Conservation (phyloP, 2,888 invertebrate genomes). For the Mythimna vitellina region DNA sequence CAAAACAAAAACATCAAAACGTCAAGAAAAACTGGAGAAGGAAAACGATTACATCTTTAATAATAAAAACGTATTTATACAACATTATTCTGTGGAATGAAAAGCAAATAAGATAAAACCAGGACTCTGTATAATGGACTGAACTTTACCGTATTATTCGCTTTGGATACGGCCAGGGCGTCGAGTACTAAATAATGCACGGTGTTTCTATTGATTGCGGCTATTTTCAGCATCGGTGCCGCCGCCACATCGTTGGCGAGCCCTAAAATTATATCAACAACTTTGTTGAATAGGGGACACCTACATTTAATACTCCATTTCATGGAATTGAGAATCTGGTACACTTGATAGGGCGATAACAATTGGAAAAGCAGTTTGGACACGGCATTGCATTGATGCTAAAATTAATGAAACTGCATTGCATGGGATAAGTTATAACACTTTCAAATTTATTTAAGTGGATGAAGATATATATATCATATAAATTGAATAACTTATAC, state of each 20-base stretch:
- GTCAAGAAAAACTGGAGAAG: slow-evolving; percentile 28
- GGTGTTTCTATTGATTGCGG: slow-evolving; percentile 80
- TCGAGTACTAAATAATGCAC: slow-evolving; percentile 73
- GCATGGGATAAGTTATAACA: too few species aligned
- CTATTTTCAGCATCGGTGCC: slow-evolving; percentile 77
- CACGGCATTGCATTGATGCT: not conserved
- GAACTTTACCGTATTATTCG: slow-evolving; percentile 57
- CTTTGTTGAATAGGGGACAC: slow-evolving; percentile 31
- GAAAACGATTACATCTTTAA: slow-evolving; percentile 46
- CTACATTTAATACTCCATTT: slow-evolving; percentile 39
- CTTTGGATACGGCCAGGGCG: slow-evolving; percentile 57
- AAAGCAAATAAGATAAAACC: slow-evolving; percentile 64
- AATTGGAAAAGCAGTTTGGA: not conserved
- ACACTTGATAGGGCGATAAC: not conserved
- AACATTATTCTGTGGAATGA: slow-evolving; percentile 54
- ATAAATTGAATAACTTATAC: too few species aligned
- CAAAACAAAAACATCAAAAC: not conserved
- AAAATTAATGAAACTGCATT: not conserved
- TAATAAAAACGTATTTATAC: slow-evolving; percentile 53
- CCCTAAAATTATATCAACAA: slow-evolving; percentile 56
- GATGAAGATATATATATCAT: too few species aligned
- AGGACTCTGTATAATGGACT: slow-evolving; percentile 56
- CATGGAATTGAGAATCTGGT: slow-evolving; percentile 16
- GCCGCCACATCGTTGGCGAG: slow-evolving; percentile 48
- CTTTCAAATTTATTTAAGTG: too few species aligned